Evolutionary conservation across 2,113 vertebrate species (phyloP), one percentile per base, ranked within the genome.

Genomic region (Megalops atlanticus): DNA sequence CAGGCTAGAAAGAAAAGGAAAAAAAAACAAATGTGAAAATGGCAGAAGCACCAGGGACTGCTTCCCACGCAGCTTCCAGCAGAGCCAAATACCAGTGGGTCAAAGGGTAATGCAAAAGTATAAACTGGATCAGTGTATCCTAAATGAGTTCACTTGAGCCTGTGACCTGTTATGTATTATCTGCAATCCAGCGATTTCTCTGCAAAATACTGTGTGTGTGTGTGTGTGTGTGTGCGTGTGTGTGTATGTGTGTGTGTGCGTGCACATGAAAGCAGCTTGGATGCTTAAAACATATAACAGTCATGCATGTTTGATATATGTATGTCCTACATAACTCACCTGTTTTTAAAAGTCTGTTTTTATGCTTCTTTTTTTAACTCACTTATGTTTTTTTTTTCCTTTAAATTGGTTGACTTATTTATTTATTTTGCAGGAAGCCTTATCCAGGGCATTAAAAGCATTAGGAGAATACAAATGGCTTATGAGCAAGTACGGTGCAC

Each of bases 71-170:
- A 83, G 81, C 43, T 82, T 74, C 78, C 83, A 85, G 79, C 79
- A 76, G 81, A 76, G 84, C 81, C 83, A 87, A 83, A 85, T 87
- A 83, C 69, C 83, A 85, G 72, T 27, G 41, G 83, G 85, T 83
- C 77, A 83, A 78, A 85, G 85, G 85, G 68, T 87, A 85, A 85
- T 87, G 64, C 83, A 81, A 72, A 80, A 81, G 74, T 81, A 84
- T 76, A 77, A 79, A 78, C 72, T 75, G 68, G 74, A 47, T 82
- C 83, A 75, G 75, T 45, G 75, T 74, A 54, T 41, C 70, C 76
- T 77, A 81, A 81, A 85, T 82, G 73, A 85, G 81, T 81, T 84
- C 76, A 79, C 79, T 80, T 79, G 76, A 76, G 81, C 76, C 73
- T 69, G 31, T 80, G 81, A 85, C 85, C 83, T 77, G 33, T 18